Conservation (phyloP, 2,113 vertebrate genomes). For the Larimichthys polyactis region DNA sequence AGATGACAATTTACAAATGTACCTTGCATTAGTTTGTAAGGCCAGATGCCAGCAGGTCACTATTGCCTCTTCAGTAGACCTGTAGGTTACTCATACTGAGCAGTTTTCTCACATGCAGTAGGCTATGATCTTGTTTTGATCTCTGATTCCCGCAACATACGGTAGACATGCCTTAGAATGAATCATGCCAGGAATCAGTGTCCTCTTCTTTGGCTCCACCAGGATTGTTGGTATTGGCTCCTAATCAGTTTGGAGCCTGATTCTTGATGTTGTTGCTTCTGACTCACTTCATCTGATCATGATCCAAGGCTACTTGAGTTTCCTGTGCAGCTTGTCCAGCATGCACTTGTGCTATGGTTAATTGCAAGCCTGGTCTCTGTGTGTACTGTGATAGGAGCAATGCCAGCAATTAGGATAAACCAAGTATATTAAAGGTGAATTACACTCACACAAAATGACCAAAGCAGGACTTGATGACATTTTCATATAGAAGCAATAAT, state of each 20-base stretch:
- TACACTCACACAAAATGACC: neutral
- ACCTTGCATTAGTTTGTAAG: neutral
- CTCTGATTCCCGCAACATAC: slow-evolving; percentile 15
- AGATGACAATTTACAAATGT: neutral
- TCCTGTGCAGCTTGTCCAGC: slow-evolving; percentile 30
- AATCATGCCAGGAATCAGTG: slow-evolving; percentile 4
- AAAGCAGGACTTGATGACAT: neutral
- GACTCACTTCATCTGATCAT: slow-evolving; percentile 31
- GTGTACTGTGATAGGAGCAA: neutral
- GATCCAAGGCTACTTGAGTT: slow-evolving; percentile 28
- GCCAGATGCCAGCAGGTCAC: neutral
- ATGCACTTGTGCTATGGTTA: neutral
- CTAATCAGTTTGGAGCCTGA: slow-evolving; percentile 28
- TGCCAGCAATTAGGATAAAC: neutral
- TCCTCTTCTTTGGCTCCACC: slow-evolving; percentile 29
- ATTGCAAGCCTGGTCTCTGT: neutral
- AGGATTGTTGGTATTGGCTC: slow-evolving; percentile 41
- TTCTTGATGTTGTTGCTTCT: slow-evolving; percentile 9
- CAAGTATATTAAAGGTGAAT: neutral
- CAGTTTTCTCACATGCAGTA: neutral
- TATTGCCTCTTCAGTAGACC: too few relatives aligned
- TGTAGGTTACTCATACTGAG: neutral
- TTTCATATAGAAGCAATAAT: neutral
- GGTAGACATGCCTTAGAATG: slow-evolving; percentile 11
- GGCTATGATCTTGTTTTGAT: slow-evolving; percentile 28